Evolutionary conservation across 2,113 vertebrate genomes (phyloP), one percentile per base, ranked within the genome.

Genomic region (Talpa occidentalis): DNA sequence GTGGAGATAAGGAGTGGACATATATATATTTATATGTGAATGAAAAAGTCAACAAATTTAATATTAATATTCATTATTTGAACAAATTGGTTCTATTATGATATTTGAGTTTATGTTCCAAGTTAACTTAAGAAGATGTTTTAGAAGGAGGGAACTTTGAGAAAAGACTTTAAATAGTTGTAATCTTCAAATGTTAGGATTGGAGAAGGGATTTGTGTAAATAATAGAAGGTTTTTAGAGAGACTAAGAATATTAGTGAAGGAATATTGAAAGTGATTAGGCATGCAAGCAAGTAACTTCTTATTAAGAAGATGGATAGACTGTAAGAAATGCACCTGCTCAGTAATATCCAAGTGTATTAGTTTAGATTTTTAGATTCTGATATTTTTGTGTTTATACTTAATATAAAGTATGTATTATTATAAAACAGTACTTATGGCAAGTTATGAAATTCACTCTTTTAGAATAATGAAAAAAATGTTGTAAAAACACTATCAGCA

Each of bases 201-300:
- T 62, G 7, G 37, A 72, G 19, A 74, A 87, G 19, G 15, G 56
- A 67, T 40, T 90, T 21, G 8, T 89, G 72, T 91, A 67, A 80
- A 76, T 52, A 60, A 42, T 79, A 37, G 72, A 67, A 70, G 49
- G n/a, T 28, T 80, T 94, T 94, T 90, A 77, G 62, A 40, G 26
- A 10, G 76, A n/a, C 47, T 92, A 52, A 37, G 24, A 87, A 49
- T 92, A 66, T 81, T 30, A 59, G 59, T 21, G 21, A 82, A 85
- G 78, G 72, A 92, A 24, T 84, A 40, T 79, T 56, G 16, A 96
- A 93, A 95, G 37, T 82, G 47, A 19, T 82, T 92, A 85, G 76
- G 6, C 14, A 28, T 52, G 14, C 44, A 87, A 83, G 28, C 52
- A 94, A 95, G 77, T 79, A 88, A 92, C 44, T 80, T n/a, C 30